These are phyloP conservation scores for Brachionus koreanus DNA, from an alignment of 1,140 invertebrate species.

Conservation along the genomic window DNA sequence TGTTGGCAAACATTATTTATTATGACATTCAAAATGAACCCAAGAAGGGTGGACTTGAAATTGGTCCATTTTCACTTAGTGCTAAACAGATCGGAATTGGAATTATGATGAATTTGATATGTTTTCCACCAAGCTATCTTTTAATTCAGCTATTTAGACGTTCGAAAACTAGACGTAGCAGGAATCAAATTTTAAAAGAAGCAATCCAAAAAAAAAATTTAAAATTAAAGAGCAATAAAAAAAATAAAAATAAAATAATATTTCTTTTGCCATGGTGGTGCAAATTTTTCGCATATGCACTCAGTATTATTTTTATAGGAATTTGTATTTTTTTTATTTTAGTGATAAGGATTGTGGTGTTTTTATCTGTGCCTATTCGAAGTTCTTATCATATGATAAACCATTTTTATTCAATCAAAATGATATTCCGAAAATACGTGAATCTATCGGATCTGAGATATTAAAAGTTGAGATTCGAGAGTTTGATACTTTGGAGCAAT, in stretches of 20 bases:
- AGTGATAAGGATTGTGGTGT: no score
- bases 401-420: no score
- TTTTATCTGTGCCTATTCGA: no score
- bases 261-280: conserved; percentile 61
- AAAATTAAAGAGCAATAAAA: background rate
- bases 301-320: conserved; percentile 57
- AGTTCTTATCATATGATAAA: no score
- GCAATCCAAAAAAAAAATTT: background rate
- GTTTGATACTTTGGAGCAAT: no score
- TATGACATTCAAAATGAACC: conserved; percentile 53
- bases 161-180: conserved; percentile 53
- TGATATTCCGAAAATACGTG: no score
- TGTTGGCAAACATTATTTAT: conserved; percentile 65
- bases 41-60: conserved; percentile 50
- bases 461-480: no score
- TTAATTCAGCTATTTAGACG: conserved; percentile 60
- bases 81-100: conserved; percentile 57
- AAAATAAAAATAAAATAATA: conserved; percentile 46
- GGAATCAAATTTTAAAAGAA: conserved; percentile 34
- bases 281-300: conserved; percentile 60
- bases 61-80: conserved; percentile 60
- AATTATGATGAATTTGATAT: conserved; percentile 55
- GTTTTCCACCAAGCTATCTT: conserved; percentile 62
- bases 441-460: no score
- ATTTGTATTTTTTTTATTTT: conserved; percentile 60